Conservation (phyloP, 2,888 invertebrate species). For the Tetramorium bicarinatum region DNA sequence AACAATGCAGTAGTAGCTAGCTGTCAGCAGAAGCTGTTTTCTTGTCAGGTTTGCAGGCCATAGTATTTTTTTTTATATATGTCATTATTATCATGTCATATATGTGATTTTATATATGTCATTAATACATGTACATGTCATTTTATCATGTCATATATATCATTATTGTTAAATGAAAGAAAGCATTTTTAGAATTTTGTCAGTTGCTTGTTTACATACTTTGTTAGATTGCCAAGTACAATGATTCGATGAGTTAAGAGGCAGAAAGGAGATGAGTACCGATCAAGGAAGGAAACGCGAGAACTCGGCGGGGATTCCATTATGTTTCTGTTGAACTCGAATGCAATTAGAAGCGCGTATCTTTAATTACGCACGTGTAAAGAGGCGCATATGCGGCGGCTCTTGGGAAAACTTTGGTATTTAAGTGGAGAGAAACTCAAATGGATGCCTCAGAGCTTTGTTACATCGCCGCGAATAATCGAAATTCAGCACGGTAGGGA, state of each 20-base stretch:
- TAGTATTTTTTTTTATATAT: background rate
- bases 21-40: background rate
- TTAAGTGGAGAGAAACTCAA: conserved; percentile 48
- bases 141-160: no score
- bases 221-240: background rate
- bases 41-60: background rate
- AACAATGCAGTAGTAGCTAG: background rate
- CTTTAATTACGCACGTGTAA: conserved; percentile 53
- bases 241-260: background rate
- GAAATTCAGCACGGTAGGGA: background rate
- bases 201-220: background rate
- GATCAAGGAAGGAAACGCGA: conserved; percentile 18
- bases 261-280: background rate
- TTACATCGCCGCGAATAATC: conserved; percentile 35
- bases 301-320: conserved; percentile 1
- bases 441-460: conserved; percentile 32
- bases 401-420: conserved; percentile 59
- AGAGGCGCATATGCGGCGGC: background rate
- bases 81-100: background rate
- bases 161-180: background rate
- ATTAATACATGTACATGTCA: background rate
- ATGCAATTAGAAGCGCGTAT: conserved; percentile 51
- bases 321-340: conserved; percentile 23
- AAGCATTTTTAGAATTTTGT: background rate
- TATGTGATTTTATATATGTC: no score